Evolutionary conservation across 2,888 invertebrate species (phyloP), one percentile per base, ranked within the genome.

Genomic region (Lasioglossum marginatum): DNA sequence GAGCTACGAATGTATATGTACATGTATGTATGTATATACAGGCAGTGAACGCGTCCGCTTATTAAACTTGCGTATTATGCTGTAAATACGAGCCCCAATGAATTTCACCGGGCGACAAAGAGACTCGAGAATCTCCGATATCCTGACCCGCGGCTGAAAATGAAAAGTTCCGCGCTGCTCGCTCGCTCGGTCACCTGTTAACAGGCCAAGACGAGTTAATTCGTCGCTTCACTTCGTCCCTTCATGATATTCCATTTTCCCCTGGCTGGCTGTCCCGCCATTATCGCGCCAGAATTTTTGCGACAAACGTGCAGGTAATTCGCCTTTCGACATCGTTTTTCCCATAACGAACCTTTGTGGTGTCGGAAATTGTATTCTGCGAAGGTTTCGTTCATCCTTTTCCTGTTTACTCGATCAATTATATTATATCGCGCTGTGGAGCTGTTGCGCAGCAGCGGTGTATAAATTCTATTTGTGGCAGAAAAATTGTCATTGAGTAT

Each of bases 1-100:
- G 60, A 63, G 16, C 31, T 60, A 14, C 27, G 27, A 43, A 43
- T 60, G 1, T 12, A 14, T 27, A 12, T 16, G 4, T 14, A 37
- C 6, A 8, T 6, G 37, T 37, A 37, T 37, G 6, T 27, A 27
- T 14, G 71, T 68, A 19, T 45, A 37, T 43, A 63, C 57, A 52
- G 74, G 31, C 72, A 52, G 75, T 78, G 85, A 85, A 86, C 57
- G 85, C 81, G 68, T 73, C 81, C 75, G 80, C 86, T 85, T 86
- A 85, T 86, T 86, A 81, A 85, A 80, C 81, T 85, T 75, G 60
- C 72, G 40, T 77, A 81, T 81, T 78, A 77, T 73, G 76, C 66
- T 77, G 85, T 80, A 80, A 85, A 85, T 73, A 73, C 85, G 80
- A 60, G 72, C 66, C 40, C 77, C 77, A 80, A 85, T 85, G 85